Conservation (phyloP, 2,888 invertebrate genomes). For the Dendrolimus houi region DNA sequence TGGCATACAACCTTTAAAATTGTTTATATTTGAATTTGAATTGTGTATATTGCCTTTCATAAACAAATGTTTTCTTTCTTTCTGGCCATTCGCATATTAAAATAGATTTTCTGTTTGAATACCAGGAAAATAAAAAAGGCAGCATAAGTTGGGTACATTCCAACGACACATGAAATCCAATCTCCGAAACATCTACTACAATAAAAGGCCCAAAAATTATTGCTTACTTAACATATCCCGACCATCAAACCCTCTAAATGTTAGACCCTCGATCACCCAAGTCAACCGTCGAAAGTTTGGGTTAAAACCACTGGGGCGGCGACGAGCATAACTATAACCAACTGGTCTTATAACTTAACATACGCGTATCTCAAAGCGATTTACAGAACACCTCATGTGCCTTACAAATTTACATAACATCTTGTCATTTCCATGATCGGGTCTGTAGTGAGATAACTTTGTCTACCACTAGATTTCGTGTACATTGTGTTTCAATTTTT, state of each 20-base stretch:
- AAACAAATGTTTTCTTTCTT: no score
- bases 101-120: background rate
- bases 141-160: background rate
- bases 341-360: conserved; percentile 21
- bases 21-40: no score
- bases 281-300: background rate
- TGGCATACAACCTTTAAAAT: no score
- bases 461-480: background rate
- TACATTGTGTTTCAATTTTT: background rate
- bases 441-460: background rate
- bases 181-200: background rate
- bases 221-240: background rate
- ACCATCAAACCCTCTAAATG: background rate
- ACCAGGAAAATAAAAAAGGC: background rate
- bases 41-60: no score
- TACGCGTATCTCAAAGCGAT: conserved; percentile 32
- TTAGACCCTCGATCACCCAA: background rate
- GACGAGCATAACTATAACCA: conserved; percentile 1
- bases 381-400: conserved; percentile 21
- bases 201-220: background rate
- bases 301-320: background rate
- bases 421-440: conserved; percentile 27
- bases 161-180: background rate
- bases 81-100: no score
- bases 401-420: background rate